Base-by-base conservation (phyloP, 1,140 invertebrate species). In the Meloidogyne chitwoodi region DNA sequence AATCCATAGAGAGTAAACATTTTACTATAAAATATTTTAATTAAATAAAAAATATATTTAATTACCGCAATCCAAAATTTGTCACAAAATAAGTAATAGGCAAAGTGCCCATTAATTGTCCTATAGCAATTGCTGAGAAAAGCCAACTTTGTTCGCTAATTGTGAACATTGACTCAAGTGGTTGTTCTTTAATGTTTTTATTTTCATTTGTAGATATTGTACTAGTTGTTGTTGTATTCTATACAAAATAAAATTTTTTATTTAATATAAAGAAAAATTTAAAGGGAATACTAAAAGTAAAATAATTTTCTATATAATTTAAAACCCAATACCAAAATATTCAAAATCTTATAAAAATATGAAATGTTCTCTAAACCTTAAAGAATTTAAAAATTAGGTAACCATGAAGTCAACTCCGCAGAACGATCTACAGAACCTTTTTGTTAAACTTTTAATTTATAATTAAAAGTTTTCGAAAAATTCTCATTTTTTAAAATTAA, bases 1-100 rank as follows among this genome's bases (percentile, higher is more conserved):
- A 80, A 12, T 29, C 84, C 84, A 73, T 87, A 85, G 12, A 78
- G 26, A 14, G 83, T 72, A 61, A 84, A 82, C 22, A 26, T 56
- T 56, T 22, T 56, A 11, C 44, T 71, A 31, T 22, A 22, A 48
- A 71, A 71, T 61, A 48, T 67, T 22, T 34, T 34, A 66, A 66
- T 67, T 22, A 3, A 24, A n/a, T 38, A 8, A 71, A 56, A 71
- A n/a, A n/a, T n/a, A n/a, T n/a, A 11, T 70, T 4, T 34, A 27
- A 16, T 63, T 63, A 71, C 41, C 29, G 26, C 69, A 71, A 44
- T 63, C 69, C 69, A 71, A 56, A 24, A 22, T 38, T 29, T n/a
- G 34, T 56, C 44, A 38, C 41, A 56, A 71, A 63, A 56, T 29
- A 38, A 1, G 69, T 71, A 27, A 71, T n/a, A 12, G 61, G 69